These are phyloP conservation scores for Microcebus ravelobensis DNA, from an alignment of 2,113 vertebrate species.

Conservation along the genomic window DNA sequence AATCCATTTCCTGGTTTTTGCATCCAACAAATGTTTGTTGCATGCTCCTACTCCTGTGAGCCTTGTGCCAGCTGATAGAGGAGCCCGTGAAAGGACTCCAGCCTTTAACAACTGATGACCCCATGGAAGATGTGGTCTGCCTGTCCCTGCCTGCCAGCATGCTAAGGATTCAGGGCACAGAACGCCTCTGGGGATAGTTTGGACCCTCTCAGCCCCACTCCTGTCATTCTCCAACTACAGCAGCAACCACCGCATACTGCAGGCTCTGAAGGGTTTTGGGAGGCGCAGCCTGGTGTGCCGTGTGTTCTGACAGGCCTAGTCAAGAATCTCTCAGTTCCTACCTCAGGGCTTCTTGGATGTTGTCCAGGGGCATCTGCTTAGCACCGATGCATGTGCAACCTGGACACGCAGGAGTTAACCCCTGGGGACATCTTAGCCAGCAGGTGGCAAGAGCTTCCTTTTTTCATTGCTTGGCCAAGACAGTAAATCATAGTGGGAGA, in stretches of 20 bases:
- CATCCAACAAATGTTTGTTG: not conserved
- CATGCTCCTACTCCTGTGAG: not conserved
- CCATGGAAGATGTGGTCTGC: not conserved
- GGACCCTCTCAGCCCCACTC: not conserved
- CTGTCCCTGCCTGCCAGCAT: not conserved
- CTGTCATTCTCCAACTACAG: not conserved
- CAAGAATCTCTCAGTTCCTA: not conserved
- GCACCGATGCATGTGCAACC: not conserved
- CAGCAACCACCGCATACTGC: fast-evolving
- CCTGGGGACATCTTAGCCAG: not conserved
- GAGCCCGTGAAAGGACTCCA: not conserved
- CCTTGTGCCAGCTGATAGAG: not conserved
- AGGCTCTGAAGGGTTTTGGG: not conserved
- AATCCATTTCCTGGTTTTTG: not conserved
- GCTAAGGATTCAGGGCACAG: not conserved
- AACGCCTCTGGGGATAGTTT: not conserved
- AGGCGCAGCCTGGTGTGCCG: not conserved
- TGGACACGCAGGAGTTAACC: not conserved
- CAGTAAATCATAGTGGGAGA: not conserved
- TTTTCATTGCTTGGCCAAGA: not conserved
- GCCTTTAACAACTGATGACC: not conserved
- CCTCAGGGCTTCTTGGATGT: not conserved
- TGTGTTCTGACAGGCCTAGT: not conserved
- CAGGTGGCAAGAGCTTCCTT: not conserved
- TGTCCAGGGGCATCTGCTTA: not conserved